Base-by-base conservation (phyloP, 1,140 invertebrate species). In the Meloidogyne exigua region DNA sequence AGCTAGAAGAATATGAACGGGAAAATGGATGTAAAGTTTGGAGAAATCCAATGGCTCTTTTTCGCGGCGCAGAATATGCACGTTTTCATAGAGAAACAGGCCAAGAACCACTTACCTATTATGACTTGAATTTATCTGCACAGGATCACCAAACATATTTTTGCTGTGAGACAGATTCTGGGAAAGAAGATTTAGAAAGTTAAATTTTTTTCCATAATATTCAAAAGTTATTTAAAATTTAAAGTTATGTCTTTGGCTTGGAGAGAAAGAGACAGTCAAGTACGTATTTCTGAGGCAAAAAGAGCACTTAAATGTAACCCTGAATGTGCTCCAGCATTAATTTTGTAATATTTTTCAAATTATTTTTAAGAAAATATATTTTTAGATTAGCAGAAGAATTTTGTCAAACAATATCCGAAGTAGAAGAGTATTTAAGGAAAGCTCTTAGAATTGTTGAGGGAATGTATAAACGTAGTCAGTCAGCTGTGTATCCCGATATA, bases 91-190 rank as follows among this genome's bases (percentile, higher is more conserved):
- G 82, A 91, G 91, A 92, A 0, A 95, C 93, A 0, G 93, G 92
- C 80, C 95, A 95, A 88, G 95, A 98, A 82, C 95, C 96, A 0
- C 89, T 98, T 28, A 98, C 96, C 0, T 98, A 96, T 89, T 98
- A 98, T 88, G 96, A 98, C 86, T 98, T 98, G 95, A 99, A 98
- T 89, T 89, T 99, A 11, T 96, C 95, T 0, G 95, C 96, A 18
- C 95, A 98, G 89, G 96, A 98, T 89, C 95, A 98, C 89, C 96
- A 98, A 88, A 96, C 94, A 12, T 97, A 97, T 89, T 98, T 98
- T 88, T 95, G 94, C 0, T 95, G 94, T 88, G 95, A 96, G 88
- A 91, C 92, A 74, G 94, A 96, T 89, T 90, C 90, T 57, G 93
- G 93, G 25, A 95, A 94, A 88, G 91, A 92, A 25, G 95, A 96